Percentiles rank a stretch among this genome's conserved stretches.
Evolutionary conservation across 2,113 vertebrate genomes (phyloP).

Genomic region (Xenus cinereus): DNA sequence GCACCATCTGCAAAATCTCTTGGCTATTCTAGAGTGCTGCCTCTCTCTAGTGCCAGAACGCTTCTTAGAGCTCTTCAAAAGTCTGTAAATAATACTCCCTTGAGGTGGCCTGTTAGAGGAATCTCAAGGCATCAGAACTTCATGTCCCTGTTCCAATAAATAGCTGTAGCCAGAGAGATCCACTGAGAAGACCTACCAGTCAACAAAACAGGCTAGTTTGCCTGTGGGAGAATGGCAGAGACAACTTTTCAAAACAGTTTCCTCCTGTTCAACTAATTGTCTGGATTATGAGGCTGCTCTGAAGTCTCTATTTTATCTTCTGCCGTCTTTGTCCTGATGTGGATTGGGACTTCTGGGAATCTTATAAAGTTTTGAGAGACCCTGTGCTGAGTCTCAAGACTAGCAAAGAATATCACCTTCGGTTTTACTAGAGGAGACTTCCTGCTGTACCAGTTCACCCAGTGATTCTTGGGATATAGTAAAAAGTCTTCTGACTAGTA

Average conservation of each 20-base stretch:
- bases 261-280: not conserved
- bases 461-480: not conserved
- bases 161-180: not conserved
- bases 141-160: not conserved
- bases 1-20: not conserved
- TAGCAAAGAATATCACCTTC: not conserved
- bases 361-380: not conserved
- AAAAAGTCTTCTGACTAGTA: not conserved
- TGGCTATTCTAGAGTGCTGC: not conserved
- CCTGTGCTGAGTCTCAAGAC: not conserved
- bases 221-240: not conserved
- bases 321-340: not conserved
- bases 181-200: not conserved
- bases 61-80: not conserved
- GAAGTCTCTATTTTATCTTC: not conserved
- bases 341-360: not conserved
- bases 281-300: not conserved
- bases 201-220: not conserved
- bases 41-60: not conserved
- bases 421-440: not conserved
- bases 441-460: not conserved
- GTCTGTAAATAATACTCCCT: not conserved
- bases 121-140: not conserved
- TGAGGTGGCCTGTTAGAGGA: not conserved
- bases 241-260: not conserved